Evolutionary conservation across 2,888 invertebrate species (phyloP), one percentile per base, ranked within the genome.

Genomic region (Pseudococcus longispinus): DNA sequence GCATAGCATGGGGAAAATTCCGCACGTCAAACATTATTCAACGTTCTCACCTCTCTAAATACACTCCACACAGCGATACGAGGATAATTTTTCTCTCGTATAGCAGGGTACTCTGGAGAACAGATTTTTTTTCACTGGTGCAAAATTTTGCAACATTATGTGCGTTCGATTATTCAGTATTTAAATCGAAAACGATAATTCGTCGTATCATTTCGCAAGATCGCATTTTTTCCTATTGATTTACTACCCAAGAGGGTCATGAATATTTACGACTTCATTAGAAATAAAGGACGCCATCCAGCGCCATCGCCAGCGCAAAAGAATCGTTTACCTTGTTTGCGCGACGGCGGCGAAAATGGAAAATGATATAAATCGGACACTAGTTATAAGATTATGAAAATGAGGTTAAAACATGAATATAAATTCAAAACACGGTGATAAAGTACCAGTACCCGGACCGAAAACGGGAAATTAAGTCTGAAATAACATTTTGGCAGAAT

Each of bases 201-300:
- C 70, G 29, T 29, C 70, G 70, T 70, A 70, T 70, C 70, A 18
- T 13, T 26, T 70, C 29, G 29, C 18, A 29, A 70, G 29, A 70
- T 70, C 26, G 18, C 32, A 70, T 70, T 70, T 70, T 70, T 70
- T 70, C 70, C 70, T 70, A 70, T 70, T 70, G 70, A 70, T 70
- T 70, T 70, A 70, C 70, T 70, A 70, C 70, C 70, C 70, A 18
- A 70, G 29, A 70, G 70, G 70, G 70, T 70, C 70, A 70, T 70
- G 70, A 70, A 70, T 70, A 70, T 70, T 70, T 70, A 70, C 70
- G 70, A 70, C 70, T 70, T 70, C 70, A 70, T 70, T 70, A 70
- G 70, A 70, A 70, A 70, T 37, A 37, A 37, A 37, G 37, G 37
- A 70, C 11, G 70, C n/a, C n/a, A n/a, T n/a, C n/a, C n/a, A n/a